Percentiles rank a stretch among this genome's conserved stretches.
Conservation (phyloP, 1,140 invertebrate genomes). For the Cyphomyrmex costatus region DNA sequence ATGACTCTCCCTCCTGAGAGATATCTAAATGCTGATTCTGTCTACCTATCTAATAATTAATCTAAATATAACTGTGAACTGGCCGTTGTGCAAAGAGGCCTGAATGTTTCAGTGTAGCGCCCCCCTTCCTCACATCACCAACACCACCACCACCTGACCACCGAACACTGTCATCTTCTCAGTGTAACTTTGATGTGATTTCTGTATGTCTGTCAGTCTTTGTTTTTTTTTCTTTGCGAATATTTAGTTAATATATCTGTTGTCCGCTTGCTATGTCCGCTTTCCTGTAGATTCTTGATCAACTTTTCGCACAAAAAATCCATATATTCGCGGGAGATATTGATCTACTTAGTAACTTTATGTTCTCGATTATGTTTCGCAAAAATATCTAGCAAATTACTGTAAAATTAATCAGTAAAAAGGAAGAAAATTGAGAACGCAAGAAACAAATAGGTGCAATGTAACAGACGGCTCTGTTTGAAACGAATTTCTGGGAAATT, state of each 20-base stretch:
- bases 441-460: constrained; percentile 6
- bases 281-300: constrained; percentile 51
- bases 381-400: background rate
- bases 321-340: background rate
- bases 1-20: background rate
- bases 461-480: background rate
- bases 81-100: constrained; percentile 83
- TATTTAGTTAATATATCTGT: constrained; percentile 26
- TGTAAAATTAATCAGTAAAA: background rate
- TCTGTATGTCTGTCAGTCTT: constrained; percentile 82
- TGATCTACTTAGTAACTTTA: constrained; percentile 19
- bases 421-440: background rate
- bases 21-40: constrained; percentile 68
- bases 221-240: constrained; percentile 51
- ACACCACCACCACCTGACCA: constrained; percentile 81
- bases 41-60: constrained; percentile 68
- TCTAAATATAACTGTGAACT: constrained; percentile 79
- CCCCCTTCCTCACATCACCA: constrained; percentile 83
- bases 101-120: constrained; percentile 86
- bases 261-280: constrained; percentile 47
- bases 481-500: background rate
- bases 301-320: constrained; percentile 23
- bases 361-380: background rate
- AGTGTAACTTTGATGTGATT: constrained; percentile 83
- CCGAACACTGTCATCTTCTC: constrained; percentile 85